Evolutionary conservation across 2,888 invertebrate genomes (phyloP).

Genomic region (Acrobeloides nanus): DNA sequence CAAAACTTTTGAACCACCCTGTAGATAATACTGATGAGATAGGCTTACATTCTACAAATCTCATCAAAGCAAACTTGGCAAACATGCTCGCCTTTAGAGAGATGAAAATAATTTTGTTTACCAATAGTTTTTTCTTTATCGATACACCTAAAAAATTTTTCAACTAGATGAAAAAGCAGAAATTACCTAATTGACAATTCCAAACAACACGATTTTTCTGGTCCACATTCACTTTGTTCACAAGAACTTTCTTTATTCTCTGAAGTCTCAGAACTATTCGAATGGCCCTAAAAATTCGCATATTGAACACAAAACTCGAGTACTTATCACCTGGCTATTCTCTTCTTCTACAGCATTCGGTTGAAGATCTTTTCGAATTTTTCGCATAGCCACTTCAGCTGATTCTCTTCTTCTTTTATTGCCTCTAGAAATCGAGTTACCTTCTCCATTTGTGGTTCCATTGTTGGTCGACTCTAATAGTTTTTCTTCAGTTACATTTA

Average conservation of each 20-base stretch:
- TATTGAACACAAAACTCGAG: too few species aligned
- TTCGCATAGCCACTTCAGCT: too few species aligned
- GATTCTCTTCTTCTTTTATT: too few species aligned
- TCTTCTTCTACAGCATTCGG: too few species aligned
- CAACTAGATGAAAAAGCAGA: not conserved
- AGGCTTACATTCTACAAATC: constrained; percentile 24
- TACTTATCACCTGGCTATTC: too few species aligned
- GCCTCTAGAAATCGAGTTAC: too few species aligned
- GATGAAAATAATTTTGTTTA: constrained; percentile 23
- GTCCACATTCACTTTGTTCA: constrained; percentile 29
- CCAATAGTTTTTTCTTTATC: constrained; percentile 1
- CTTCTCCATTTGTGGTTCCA: too few species aligned
- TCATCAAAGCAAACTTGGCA: constrained; percentile 33
- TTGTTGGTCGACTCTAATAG: too few species aligned
- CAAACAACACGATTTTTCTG: constrained; percentile 23
- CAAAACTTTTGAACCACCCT: not conserved
- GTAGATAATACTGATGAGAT: not conserved
- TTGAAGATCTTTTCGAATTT: too few species aligned
- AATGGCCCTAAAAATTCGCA: constrained; percentile 17
- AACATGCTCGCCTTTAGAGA: constrained; percentile 31
- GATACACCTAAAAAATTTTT: not conserved
- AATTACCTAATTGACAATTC: constrained; percentile 12
- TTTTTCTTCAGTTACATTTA: too few species aligned
- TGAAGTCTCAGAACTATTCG: constrained; percentile 6
- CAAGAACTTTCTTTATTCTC: constrained; percentile 29